Base-by-base conservation (phyloP, 1,140 invertebrate genomes). In the Drosophila simulans region DNA sequence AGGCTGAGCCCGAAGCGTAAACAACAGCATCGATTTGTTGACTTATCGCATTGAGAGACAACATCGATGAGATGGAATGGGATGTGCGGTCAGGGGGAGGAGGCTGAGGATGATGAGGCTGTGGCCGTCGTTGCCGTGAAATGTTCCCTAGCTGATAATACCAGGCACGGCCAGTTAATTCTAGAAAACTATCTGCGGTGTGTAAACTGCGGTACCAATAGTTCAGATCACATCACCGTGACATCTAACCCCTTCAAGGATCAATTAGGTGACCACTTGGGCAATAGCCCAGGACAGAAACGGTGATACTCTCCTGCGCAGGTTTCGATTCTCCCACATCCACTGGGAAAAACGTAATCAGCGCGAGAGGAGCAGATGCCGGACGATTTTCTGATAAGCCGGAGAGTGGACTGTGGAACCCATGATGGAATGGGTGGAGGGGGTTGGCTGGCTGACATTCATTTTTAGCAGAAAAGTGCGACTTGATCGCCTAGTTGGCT, bases 381-480 rank as follows among this genome's bases (percentile, higher is more conserved):
- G 45, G 45, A 57, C 39, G 58, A 80, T 78, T 60, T 83, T 76
- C 76, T 80, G 80, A 84, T 85, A 84, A 84, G 77, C 52, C 71
- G 34, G 64, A 70, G 64, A 70, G 66, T 77, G 71, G 69, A 62
- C 46, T 83, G 77, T 75, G 78, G 78, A 70, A 83, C 62, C 64
- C 70, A 62, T 62, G 58, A 55, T 22, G 42, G 42, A 17, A 20
- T 8, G 71, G 25, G 12, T 49, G 39, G 34, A 25, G 40, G 39
- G 27, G 57, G 31, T 11, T 31, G 54, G 12, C 56, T 55, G 43
- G 52, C 46, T 34, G 72, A 53, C 62, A 60, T 74, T 71, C 46
- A 64, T 54, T 76, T 88, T 83, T 88, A 77, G 71, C 85, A 76
- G 80, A 89, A 86, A 88, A 88, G 76, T 88, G 34, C 83, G 65